Percentiles rank a stretch among this genome's conserved stretches.
phyloP scores from a whole-genome alignment of 2,797 vertebrate genomes.

The Brotula barbata region DNA sequence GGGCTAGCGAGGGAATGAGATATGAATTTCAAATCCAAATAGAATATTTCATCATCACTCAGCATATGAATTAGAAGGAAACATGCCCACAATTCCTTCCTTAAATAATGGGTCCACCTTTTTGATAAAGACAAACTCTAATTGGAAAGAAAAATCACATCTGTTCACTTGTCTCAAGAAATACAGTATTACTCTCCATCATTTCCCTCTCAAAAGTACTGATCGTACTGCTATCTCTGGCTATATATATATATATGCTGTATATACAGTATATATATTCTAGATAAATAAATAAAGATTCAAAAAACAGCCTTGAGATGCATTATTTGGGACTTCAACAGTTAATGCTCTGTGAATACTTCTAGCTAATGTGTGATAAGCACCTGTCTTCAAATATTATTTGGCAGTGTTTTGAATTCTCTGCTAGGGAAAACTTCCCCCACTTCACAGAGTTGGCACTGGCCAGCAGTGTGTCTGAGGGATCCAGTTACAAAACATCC shows the following conservation, averaged over 20 bases:
- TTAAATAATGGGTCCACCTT: slow-evolving; percentile 44
- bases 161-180: too few relatives aligned
- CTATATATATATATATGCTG: slow-evolving; percentile 7
- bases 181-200: too few relatives aligned
- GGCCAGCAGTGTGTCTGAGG: neutral
- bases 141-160: neutral
- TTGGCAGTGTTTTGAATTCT: slow-evolving; percentile 37
- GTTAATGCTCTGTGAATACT: slow-evolving; percentile 38
- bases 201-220: too few relatives aligned
- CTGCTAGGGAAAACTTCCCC: slow-evolving; percentile 25
- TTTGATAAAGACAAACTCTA: slow-evolving; percentile 49
- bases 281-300: neutral
- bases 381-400: slow-evolving; percentile 40
- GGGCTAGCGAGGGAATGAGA: slow-evolving; percentile 50
- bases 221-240: neutral
- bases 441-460: slow-evolving; percentile 23
- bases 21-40: slow-evolving; percentile 69
- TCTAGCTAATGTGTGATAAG: slow-evolving; percentile 42
- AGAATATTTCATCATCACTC: slow-evolving; percentile 68
- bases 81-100: slow-evolving; percentile 42
- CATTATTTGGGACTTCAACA: slow-evolving; percentile 9
- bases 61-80: slow-evolving; percentile 56
- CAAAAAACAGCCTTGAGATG: slow-evolving; percentile 21
- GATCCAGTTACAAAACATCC: neutral
- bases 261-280: neutral